Conservation (phyloP, 2,888 invertebrate genomes). For the Scrobipalpa costella region DNA sequence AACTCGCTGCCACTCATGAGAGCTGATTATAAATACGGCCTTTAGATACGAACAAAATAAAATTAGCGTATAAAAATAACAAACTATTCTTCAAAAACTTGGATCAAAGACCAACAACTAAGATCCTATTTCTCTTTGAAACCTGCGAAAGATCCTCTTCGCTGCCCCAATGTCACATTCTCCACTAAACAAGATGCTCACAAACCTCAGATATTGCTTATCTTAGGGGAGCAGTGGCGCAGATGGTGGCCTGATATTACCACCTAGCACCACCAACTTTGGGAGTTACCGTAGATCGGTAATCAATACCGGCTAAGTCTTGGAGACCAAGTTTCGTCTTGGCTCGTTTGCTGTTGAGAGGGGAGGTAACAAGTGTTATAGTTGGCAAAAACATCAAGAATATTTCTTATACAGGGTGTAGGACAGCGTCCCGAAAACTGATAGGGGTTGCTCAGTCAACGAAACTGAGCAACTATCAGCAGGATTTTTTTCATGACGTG, state of each 20-base stretch:
- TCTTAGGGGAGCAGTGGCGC: constrained; percentile 54
- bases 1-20: too few species aligned
- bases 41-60: too few species aligned
- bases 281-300: constrained; percentile 53
- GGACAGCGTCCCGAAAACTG: too few species aligned
- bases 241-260: constrained; percentile 72
- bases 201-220: constrained; percentile 22
- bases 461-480: too few species aligned
- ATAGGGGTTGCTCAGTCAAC: too few species aligned
- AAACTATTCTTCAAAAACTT: too few species aligned
- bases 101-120: too few species aligned
- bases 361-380: background rate
- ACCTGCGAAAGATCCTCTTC: too few species aligned
- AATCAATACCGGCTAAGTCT: constrained; percentile 54
- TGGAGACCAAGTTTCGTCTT: constrained; percentile 3
- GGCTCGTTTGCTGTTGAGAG: constrained; percentile 12
- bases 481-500: too few species aligned
- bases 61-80: too few species aligned
- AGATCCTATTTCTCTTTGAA: too few species aligned
- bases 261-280: constrained; percentile 57
- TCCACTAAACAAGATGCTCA: background rate
- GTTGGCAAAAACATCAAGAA: background rate
- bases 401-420: background rate
- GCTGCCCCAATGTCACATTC: background rate
- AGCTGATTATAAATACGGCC: too few species aligned